These are phyloP conservation scores for Helobdella robusta DNA, from an alignment of 2,888 invertebrate species.

Conservation along the genomic window DNA sequence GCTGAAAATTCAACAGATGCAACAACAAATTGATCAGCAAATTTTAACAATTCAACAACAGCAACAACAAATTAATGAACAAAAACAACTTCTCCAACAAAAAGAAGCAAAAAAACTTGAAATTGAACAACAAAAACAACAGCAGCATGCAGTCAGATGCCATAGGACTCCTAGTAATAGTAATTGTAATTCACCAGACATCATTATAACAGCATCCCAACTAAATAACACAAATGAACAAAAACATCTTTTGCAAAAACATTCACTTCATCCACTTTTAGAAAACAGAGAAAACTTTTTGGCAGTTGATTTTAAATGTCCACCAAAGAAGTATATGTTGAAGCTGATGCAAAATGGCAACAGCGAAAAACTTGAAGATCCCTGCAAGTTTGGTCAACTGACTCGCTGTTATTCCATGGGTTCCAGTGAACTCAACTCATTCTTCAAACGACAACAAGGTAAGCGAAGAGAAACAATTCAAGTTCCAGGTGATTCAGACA, in stretches of 20 bases:
- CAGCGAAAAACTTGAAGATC: too few relatives aligned
- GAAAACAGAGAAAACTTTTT: neutral
- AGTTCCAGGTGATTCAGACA: neutral
- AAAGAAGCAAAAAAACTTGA: constrained; percentile 2
- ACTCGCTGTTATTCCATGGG: constrained; percentile 16
- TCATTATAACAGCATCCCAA: too few relatives aligned
- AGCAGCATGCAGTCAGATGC: neutral
- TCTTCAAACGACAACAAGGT: neutral
- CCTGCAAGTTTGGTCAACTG: too few relatives aligned
- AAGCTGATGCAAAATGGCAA: too few relatives aligned
- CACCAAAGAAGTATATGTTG: neutral
- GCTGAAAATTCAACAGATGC: constrained; percentile 16
- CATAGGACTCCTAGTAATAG: too few relatives aligned
- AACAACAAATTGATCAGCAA: constrained; percentile 18
- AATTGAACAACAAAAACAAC: neutral
- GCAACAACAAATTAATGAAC: constrained; percentile 17
- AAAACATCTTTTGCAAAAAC: neutral
- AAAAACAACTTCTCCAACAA: too few relatives aligned
- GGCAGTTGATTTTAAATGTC: neutral
- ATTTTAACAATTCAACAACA: too few relatives aligned
- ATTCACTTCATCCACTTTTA: neutral
- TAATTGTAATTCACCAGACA: too few relatives aligned
- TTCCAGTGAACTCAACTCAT: neutral
- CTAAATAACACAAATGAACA: too few relatives aligned
- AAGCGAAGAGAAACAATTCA: constrained; percentile 5